phyloP scores from a whole-genome alignment of 2,888 invertebrate genomes.

The Spatulosminthurus flaviceps region DNA sequence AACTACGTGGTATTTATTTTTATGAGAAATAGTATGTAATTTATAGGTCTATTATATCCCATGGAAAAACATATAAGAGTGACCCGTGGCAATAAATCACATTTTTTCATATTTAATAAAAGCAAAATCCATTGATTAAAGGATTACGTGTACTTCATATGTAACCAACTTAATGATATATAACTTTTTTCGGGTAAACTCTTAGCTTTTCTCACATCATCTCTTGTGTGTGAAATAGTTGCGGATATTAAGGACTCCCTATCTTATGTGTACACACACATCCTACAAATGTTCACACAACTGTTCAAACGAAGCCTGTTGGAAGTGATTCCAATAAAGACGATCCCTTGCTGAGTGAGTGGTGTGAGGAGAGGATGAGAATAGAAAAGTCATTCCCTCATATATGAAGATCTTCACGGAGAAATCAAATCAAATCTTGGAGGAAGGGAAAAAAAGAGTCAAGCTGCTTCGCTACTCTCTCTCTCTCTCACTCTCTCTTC shows the following conservation, averaged over 20 bases:
- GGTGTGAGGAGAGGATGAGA: conserved; percentile 33
- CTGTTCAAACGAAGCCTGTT: neutral
- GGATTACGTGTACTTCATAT: neutral
- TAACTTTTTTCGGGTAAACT: neutral
- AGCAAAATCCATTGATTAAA: conserved; percentile 5
- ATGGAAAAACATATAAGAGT: no score
- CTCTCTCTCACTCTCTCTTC: no score
- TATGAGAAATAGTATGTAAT: no score
- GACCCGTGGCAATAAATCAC: neutral
- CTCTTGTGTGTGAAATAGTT: no score
- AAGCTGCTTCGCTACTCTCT: no score
- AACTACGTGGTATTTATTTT: no score
- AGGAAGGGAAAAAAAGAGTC: neutral
- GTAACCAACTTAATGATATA: no score
- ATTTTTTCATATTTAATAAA: neutral
- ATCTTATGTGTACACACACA: neutral
- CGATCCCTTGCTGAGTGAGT: conserved; percentile 40
- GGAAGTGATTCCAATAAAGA: conserved; percentile 39
- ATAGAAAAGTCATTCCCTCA: conserved; percentile 40
- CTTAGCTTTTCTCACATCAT: no score
- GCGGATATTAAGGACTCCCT: no score
- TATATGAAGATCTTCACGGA: conserved; percentile 37
- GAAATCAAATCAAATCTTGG: conserved; percentile 43
- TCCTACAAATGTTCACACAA: no score
- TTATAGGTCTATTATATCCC: no score